These are phyloP conservation scores for Sylvicapra grimmia DNA, from an alignment of 2,113 vertebrate genomes.

Conservation along the genomic window DNA sequence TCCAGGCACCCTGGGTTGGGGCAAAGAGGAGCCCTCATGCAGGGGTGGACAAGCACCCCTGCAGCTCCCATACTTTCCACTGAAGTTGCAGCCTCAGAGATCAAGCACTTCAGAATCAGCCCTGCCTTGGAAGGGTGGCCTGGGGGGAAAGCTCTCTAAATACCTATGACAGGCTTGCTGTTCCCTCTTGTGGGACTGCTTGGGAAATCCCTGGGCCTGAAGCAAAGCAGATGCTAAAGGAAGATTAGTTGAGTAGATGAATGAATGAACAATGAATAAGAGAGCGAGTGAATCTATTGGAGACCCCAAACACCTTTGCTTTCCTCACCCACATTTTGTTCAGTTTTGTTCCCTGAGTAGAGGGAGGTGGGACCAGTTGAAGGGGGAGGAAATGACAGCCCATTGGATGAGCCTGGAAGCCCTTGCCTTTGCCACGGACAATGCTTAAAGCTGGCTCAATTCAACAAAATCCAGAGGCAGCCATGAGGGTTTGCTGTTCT, in stretches of 20 bases:
- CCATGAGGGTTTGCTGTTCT: no score
- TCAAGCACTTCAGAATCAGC: neutral
- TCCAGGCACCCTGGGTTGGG: neutral
- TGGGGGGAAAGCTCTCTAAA: neutral
- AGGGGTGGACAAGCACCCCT: neutral
- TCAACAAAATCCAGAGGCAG: neutral
- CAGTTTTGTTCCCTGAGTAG: neutral
- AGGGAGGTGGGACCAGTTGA: no score
- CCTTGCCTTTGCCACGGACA: neutral
- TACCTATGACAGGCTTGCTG: neutral
- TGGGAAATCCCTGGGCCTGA: neutral
- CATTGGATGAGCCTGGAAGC: fast-evolving
- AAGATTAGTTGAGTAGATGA: neutral
- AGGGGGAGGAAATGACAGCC: neutral
- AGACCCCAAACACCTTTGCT: neutral
- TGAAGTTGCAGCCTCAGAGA: neutral
- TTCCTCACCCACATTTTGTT: neutral
- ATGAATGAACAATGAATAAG: neutral
- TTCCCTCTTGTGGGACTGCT: neutral
- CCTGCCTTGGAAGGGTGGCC: neutral
- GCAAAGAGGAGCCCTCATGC: fast-evolving
- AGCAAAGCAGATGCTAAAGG: neutral
- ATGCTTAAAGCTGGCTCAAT: neutral
- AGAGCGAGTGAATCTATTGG: neutral
- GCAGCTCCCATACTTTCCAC: fast-evolving